These are phyloP conservation scores for Mimas tiliae DNA, from an alignment of 2,888 invertebrate genomes.

Conservation along the genomic window DNA sequence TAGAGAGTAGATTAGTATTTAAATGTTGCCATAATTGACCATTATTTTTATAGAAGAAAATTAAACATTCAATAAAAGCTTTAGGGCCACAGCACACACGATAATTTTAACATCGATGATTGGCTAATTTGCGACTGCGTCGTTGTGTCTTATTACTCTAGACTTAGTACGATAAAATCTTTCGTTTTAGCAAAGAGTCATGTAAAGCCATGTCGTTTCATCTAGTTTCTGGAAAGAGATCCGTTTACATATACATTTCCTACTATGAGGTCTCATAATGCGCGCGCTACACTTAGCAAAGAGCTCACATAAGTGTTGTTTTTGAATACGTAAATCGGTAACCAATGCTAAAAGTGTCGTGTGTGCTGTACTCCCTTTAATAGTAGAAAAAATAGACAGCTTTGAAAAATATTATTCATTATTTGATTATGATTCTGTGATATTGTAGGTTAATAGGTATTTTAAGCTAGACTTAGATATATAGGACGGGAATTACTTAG, in stretches of 20 bases:
- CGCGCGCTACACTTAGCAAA: no score
- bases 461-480: constrained; percentile 31
- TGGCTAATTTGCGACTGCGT: no score
- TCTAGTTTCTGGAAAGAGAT: no score
- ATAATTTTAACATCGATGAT: no score
- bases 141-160: no score
- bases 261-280: no score
- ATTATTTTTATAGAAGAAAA: constrained; percentile 27
- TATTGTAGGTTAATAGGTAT: constrained; percentile 59
- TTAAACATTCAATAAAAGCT: neutral
- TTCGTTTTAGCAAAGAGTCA: no score
- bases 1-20: constrained; percentile 18
- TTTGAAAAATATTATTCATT: constrained; percentile 26
- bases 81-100: neutral
- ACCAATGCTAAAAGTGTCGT: neutral
- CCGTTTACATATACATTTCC: no score
- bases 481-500: constrained; percentile 6
- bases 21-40: constrained; percentile 32
- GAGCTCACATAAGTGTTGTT: no score
- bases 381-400: constrained; percentile 18
- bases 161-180: no score
- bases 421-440: constrained; percentile 66
- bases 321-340: neutral
- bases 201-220: no score
- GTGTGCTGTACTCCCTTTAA: neutral